These are phyloP conservation scores for Lysiphlebus fabarum DNA, from an alignment of 1,140 invertebrate species.

Conservation along the genomic window DNA sequence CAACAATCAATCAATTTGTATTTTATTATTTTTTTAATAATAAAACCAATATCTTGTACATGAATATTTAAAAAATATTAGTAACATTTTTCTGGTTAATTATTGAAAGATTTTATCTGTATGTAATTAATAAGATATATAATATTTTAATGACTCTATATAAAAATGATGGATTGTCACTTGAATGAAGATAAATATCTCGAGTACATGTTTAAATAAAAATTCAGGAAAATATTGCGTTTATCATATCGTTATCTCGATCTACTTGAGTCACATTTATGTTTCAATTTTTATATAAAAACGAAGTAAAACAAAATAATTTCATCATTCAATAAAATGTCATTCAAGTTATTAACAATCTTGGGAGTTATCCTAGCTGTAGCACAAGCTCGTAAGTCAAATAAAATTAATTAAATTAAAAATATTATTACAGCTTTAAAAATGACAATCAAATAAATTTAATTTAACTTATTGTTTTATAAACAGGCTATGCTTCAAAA, in stretches of 20 bases:
- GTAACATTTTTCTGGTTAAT: too few species aligned
- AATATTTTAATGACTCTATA: neutral
- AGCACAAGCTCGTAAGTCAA: neutral
- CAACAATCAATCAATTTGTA: neutral
- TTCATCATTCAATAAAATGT: neutral
- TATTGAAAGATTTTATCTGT: too few species aligned
- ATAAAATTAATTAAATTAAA: neutral
- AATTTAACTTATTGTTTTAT: too few species aligned
- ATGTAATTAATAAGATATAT: too few species aligned
- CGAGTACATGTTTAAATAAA: neutral
- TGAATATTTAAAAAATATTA: too few species aligned
- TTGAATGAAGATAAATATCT: neutral
- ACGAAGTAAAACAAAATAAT: neutral
- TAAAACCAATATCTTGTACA: too few species aligned
- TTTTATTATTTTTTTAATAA: too few species aligned
- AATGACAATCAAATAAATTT: too few species aligned
- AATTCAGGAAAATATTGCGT: neutral
- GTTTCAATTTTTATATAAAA: neutral
- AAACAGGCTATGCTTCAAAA: too few species aligned
- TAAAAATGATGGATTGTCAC: constrained; percentile 1
- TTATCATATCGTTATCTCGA: neutral
- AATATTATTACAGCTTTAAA: neutral
- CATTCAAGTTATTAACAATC: neutral
- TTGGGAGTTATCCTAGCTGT: neutral
- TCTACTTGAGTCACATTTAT: neutral